Conservation (phyloP, 2,113 vertebrate species). For the Ellobius talpinus region DNA sequence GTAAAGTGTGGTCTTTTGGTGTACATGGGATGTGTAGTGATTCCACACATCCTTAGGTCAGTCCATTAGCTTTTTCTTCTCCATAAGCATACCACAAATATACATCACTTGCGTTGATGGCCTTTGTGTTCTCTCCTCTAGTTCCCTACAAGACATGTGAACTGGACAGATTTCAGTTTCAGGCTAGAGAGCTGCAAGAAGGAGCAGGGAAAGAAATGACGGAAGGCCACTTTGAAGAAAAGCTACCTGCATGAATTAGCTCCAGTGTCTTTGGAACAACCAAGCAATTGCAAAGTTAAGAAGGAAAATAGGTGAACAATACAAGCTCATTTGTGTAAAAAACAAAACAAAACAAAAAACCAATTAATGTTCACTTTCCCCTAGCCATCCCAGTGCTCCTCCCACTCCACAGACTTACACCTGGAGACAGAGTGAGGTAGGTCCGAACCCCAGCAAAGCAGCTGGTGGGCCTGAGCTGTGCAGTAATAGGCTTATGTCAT, state of each 20-base stretch:
- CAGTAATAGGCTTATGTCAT: conserved; percentile 61
- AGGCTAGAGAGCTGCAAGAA: not conserved
- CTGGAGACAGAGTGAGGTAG: conserved; percentile 9
- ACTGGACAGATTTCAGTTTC: not conserved
- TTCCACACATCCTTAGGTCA: not conserved
- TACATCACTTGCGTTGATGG: not conserved
- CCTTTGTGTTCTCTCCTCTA: not conserved
- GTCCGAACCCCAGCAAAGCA: conserved; percentile 22
- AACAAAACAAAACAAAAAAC: not conserved
- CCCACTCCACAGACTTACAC: not conserved
- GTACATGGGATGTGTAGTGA: not conserved
- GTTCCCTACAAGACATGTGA: too few species aligned
- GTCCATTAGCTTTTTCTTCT: not conserved
- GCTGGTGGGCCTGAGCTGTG: conserved; percentile 1
- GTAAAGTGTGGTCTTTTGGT: not conserved
- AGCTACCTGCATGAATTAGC: not conserved
- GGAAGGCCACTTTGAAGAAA: not conserved
- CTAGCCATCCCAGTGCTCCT: not conserved
- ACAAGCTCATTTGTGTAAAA: not conserved
- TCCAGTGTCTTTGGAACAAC: not conserved
- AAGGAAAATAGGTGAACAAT: not conserved
- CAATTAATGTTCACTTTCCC: not conserved
- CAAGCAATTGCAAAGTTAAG: not conserved
- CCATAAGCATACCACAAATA: not conserved
- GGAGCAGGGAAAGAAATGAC: not conserved